Base-by-base conservation (phyloP, 2,797 vertebrate genomes). In the Sciurus carolinensis region DNA sequence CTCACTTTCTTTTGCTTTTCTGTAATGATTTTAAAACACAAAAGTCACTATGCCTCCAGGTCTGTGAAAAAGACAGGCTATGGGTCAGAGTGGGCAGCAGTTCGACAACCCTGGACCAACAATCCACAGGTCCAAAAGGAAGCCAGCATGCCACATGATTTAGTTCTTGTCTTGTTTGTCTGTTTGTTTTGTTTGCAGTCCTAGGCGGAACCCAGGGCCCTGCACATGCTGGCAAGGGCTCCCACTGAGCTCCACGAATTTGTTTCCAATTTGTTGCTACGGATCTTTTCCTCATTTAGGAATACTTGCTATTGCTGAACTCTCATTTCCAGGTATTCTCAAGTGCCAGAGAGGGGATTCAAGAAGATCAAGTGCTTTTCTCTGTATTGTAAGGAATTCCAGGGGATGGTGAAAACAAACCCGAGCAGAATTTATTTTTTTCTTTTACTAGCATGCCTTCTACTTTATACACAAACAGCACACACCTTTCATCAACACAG, bases 311-410 rank as follows among this genome's bases (percentile, higher is more conserved):
- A 42, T 47, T 22, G 42, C 28, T 71, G 26, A 76, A 67, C 64
- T 73, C 62, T 62, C 54, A n/a, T n/a, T 86, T 86, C 66, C 12
- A 77, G 42, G 24, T 73, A 82, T 66, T 57, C 90, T 86, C 26
- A 33, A 54, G 76, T 36, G 22, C 64, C n/a, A 39, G 72, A 81
- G 24, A 66, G 15, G 26, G 47, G 50, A 52, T 73, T 36, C 54
- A 57, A 11, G 79, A 85, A 36, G 8, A 44, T 26, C n/a, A 50
- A 89, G 84, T 39, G 36, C 72, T 87, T 52, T 91, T 71, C 59
- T 93, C 83, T 59, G 36, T 44, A 73, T 66, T 79, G 64, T 57
- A 77, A 87, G n/a, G 47, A 95, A 90, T 82, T 90, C 88, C 86
- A 66, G 30, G 10, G 30, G 69, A 87, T n/a, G 30, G 42, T 18